These are phyloP conservation scores for Manis pentadactyla DNA, from an alignment of 2,797 vertebrate genomes.

Conservation along the genomic window DNA sequence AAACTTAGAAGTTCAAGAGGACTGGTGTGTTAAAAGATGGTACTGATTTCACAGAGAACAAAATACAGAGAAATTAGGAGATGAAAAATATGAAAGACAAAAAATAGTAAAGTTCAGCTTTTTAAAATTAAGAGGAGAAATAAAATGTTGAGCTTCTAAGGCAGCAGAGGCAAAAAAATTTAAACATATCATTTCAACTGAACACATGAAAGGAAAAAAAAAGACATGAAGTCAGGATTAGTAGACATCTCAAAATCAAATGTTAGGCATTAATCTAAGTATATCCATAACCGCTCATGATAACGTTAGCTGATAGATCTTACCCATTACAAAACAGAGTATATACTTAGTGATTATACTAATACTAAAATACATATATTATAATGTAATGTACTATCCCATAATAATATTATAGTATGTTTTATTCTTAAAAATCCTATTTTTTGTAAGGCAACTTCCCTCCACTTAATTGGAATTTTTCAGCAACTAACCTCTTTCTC, in stretches of 20 bases:
- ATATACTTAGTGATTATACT: not conserved
- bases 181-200: not conserved
- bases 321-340: not conserved
- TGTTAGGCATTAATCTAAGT: not conserved
- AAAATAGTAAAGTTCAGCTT: not conserved
- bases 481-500: slow-evolving; percentile 6
- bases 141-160: not conserved
- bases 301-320: not conserved
- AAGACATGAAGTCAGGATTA: not conserved
- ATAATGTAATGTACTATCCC: not conserved
- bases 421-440: not conserved
- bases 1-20: slow-evolving; percentile 16
- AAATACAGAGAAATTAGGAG: not conserved
- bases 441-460: not conserved
- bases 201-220: not conserved
- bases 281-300: not conserved
- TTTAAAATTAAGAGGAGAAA: slow-evolving; percentile 21
- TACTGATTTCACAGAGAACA: not conserved
- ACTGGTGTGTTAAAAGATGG: not conserved
- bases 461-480: slow-evolving; percentile 4
- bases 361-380: not conserved
- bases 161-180: not conserved
- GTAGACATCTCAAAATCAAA: not conserved
- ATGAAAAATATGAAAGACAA: not conserved
- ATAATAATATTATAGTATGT: not conserved